Percentiles rank a stretch among this genome's conserved stretches.
These are phyloP conservation scores for Cepphus grylle DNA, from an alignment of 2,113 vertebrate species.

Conservation along the genomic window DNA sequence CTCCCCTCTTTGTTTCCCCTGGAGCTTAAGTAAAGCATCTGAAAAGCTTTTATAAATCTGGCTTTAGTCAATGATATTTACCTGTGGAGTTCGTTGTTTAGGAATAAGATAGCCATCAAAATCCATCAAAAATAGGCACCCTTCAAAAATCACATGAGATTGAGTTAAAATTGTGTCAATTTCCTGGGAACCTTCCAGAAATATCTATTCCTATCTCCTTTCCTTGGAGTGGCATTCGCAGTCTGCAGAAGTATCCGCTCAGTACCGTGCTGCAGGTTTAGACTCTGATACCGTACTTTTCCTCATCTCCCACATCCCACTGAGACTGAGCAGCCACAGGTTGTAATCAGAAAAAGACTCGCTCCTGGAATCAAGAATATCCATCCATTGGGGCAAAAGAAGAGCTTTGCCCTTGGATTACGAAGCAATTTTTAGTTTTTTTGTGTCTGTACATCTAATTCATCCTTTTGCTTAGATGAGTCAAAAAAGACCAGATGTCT, in stretches of 20 bases:
- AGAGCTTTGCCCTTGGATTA: not conserved
- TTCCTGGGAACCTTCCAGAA: not conserved
- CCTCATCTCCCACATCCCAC: not conserved
- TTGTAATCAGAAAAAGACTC: not conserved
- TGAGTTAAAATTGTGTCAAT: not conserved
- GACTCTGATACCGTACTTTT: not conserved
- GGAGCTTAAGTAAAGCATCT: not conserved
- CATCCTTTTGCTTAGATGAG: not conserved
- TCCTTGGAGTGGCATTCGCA: not conserved
- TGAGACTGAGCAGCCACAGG: not conserved
- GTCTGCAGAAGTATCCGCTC: not conserved
- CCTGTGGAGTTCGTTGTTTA: not conserved
- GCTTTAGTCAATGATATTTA: not conserved
- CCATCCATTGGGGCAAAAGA: not conserved
- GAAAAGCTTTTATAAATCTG: not conserved
- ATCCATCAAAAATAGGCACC: not conserved
- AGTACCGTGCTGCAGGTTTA: not conserved
- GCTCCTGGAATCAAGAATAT: not conserved
- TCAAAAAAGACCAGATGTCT: not conserved
- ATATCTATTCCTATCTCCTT: not conserved
- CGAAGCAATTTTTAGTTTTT: not conserved
- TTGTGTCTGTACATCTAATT: not conserved
- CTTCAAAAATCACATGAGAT: not conserved
- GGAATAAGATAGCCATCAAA: not conserved
- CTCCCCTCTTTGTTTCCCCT: not conserved